phyloP scores from a whole-genome alignment of 2,113 vertebrate species.

The Thinocorus orbignyianus region DNA sequence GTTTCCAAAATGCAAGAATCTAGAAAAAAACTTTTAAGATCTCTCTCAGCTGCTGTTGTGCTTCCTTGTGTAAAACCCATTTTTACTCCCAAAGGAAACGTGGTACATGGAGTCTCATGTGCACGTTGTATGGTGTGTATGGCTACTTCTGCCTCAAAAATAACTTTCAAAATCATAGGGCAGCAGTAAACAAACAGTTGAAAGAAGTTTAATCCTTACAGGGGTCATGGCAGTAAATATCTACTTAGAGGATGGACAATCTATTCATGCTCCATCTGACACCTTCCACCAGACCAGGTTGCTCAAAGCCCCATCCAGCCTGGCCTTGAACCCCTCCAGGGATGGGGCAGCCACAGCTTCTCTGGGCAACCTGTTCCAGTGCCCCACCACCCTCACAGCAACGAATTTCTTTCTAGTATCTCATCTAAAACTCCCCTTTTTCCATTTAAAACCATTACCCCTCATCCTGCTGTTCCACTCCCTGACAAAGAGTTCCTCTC shows the following conservation, averaged over 20 bases:
- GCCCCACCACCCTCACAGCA: too few species aligned
- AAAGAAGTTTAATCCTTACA: background rate
- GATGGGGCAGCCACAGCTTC: too few species aligned
- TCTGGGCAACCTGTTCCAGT: too few species aligned
- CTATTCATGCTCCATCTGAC: background rate
- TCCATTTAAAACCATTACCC: too few species aligned
- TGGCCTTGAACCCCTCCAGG: too few species aligned
- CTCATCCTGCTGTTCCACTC: too few species aligned
- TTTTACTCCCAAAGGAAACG: background rate
- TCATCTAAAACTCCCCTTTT: too few species aligned
- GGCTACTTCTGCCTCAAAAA: background rate
- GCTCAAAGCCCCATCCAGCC: too few species aligned
- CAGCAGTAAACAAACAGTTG: background rate
- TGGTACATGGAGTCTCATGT: background rate
- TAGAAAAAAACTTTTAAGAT: background rate
- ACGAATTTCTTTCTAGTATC: too few species aligned
- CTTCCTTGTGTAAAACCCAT: background rate
- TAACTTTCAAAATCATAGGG: background rate
- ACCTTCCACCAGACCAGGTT: too few species aligned
- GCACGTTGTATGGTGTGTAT: too few species aligned
- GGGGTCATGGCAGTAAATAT: background rate
- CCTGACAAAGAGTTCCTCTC: too few species aligned
- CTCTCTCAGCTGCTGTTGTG: background rate
- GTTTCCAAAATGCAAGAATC: background rate
- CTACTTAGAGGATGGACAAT: background rate